Percentiles rank a stretch among this genome's conserved stretches.
phyloP scores from a whole-genome alignment of 2,888 invertebrate species.

The Oxytorus armatus region DNA sequence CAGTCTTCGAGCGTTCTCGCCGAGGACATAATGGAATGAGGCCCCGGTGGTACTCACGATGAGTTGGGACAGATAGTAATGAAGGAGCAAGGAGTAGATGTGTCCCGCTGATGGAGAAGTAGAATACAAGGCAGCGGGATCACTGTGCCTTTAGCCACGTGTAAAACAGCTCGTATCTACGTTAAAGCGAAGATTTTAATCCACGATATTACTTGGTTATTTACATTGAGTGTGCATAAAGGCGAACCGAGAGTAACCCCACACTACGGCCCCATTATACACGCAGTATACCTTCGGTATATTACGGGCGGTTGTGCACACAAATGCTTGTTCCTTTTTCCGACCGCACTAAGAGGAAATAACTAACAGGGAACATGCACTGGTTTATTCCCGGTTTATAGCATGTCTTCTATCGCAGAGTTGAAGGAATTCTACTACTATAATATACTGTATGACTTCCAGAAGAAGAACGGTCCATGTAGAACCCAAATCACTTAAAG shows the following conservation, averaged over 20 bases:
- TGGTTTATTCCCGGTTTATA: neutral
- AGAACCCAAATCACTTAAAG: no score
- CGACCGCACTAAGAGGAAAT: constrained; percentile 21
- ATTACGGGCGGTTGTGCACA: constrained; percentile 2
- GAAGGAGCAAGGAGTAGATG: constrained; percentile 13
- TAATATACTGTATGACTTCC: neutral
- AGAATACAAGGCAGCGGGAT: neutral
- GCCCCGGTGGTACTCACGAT: constrained; percentile 21
- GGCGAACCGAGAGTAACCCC: constrained; percentile 42
- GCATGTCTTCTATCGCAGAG: constrained; percentile 2
- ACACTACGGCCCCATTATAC: no score
- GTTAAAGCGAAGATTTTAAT: constrained; percentile 69
- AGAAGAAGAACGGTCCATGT: no score
- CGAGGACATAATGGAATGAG: constrained; percentile 19
- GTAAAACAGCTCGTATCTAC: constrained; percentile 56
- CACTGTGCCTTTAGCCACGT: constrained; percentile 19
- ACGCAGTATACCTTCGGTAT: constrained; percentile 34
- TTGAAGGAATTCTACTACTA: neutral
- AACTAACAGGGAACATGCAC: neutral
- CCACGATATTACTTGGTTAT: constrained; percentile 70
- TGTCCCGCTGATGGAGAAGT: constrained; percentile 10
- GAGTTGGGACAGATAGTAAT: neutral
- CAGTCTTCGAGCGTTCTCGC: constrained; percentile 33
- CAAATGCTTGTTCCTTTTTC: neutral
- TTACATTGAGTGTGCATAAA: constrained; percentile 70